Percentiles rank a stretch among this genome's conserved stretches.
These are phyloP conservation scores for Torymus texanus DNA, from an alignment of 2,888 invertebrate genomes.

Conservation along the genomic window DNA sequence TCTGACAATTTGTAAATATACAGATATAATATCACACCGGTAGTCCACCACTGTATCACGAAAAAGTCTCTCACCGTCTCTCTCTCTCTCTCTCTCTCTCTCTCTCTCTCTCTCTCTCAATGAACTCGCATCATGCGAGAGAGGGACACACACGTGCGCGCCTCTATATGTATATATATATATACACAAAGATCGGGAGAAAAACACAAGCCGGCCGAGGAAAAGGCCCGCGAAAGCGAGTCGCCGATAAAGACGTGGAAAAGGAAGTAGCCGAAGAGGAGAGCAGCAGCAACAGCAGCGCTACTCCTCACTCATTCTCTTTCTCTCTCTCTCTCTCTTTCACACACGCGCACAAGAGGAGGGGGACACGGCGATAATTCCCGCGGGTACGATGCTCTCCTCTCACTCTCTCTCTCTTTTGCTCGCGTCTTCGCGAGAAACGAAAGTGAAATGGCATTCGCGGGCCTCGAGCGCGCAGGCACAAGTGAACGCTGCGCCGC, in stretches of 20 bases:
- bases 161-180: too few relatives aligned
- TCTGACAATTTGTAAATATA: too few relatives aligned
- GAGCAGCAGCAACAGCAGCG: conserved; percentile 12
- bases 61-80: too few relatives aligned
- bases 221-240: conserved; percentile 53
- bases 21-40: too few relatives aligned
- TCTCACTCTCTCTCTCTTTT: conserved; percentile 67
- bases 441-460: conserved; percentile 76
- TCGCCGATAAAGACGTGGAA: conserved; percentile 55
- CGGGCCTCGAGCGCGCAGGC: conserved; percentile 33
- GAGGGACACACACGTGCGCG: too few relatives aligned
- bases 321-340: conserved; percentile 12
- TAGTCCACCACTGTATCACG: too few relatives aligned
- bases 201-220: conserved; percentile 54
- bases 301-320: conserved; percentile 7
- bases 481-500: conserved; percentile 38
- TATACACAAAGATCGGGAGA: conserved; percentile 25
- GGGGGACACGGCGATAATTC: conserved; percentile 63
- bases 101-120: too few relatives aligned
- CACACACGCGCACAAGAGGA: conserved; percentile 3
- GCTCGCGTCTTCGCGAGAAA: conserved; percentile 65
- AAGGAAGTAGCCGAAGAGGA: conserved; percentile 52
- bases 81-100: too few relatives aligned
- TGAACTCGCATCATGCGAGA: too few relatives aligned
- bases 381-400: conserved; percentile 61